phyloP scores from a whole-genome alignment of 2,113 vertebrate genomes.

The Semicossyphus pulcher region DNA sequence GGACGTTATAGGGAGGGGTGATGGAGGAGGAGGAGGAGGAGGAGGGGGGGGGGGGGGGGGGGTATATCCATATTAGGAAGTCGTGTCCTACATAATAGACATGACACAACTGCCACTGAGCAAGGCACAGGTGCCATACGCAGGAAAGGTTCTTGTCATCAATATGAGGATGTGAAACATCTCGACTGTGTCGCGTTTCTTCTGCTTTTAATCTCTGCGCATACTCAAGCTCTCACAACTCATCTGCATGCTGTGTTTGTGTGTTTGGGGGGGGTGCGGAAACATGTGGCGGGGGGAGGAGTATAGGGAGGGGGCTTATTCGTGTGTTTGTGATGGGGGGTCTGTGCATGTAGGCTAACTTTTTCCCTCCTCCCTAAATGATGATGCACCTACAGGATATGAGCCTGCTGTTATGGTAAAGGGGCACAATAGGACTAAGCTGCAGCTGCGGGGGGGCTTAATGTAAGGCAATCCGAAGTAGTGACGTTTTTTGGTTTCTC shows the following conservation, averaged over 20 bases:
- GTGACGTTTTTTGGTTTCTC: background rate
- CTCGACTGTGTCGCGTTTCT: constrained; percentile 44
- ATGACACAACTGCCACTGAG: constrained; percentile 62
- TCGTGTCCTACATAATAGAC: constrained; percentile 76
- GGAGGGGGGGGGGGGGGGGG: constrained; percentile 2
- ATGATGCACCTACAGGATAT: constrained; percentile 60
- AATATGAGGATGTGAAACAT: constrained; percentile 59
- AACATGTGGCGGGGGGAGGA: constrained; percentile 56
- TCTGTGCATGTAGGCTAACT: constrained; percentile 27
- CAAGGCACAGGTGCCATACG: constrained; percentile 68
- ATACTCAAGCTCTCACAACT: constrained; percentile 23
- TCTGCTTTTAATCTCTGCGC: constrained; percentile 47
- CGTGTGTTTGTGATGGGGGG: background rate
- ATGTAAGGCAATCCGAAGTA: background rate
- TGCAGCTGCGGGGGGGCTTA: background rate
- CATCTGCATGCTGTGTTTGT: constrained; percentile 55
- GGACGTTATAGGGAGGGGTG: constrained; percentile 35
- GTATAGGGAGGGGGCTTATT: background rate
- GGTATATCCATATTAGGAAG: constrained; percentile 80
- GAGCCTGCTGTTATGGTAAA: constrained; percentile 47
- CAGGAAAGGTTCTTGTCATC: background rate
- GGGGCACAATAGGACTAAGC: constrained; percentile 31
- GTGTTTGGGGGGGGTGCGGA: background rate
- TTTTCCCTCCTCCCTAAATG: background rate
- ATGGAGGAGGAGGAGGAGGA: constrained; percentile 11